A percentile compares a stretch with the other conserved stretches of the same genome.
Evolutionary conservation across 2,113 vertebrate species (phyloP).

Genomic region (Nothoprocta pentlandii): DNA sequence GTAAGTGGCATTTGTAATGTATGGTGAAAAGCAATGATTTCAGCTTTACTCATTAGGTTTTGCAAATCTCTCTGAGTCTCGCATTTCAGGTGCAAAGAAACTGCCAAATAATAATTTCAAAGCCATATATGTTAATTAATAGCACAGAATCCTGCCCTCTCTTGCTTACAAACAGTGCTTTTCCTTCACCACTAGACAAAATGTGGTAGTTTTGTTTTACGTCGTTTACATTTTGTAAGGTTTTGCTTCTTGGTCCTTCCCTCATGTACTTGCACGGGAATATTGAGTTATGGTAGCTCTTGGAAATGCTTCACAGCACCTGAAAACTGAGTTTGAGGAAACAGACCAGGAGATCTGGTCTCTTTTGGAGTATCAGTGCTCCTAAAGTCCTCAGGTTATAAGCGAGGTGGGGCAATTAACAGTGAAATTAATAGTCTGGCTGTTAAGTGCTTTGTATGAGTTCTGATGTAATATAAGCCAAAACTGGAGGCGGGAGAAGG

Average conservation of each 20-base stretch:
- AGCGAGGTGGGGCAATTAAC: not conserved
- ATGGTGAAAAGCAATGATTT: not conserved
- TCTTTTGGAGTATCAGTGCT: not conserved
- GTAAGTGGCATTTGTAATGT: not conserved
- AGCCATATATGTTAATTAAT: not conserved
- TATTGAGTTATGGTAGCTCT: not conserved
- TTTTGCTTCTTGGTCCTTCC: rapidly evolving
- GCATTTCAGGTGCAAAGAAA: not conserved
- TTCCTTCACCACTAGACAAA: not conserved
- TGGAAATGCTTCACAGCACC: not conserved
- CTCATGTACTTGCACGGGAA: not conserved
- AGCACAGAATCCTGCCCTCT: not conserved
- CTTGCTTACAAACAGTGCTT: not conserved
- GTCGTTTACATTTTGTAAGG: not conserved
- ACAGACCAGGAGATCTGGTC: not conserved
- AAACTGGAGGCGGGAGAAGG: not conserved
- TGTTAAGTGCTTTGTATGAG: not conserved
- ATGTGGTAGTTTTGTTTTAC: not conserved
- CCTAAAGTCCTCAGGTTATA: not conserved
- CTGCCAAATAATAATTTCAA: not conserved
- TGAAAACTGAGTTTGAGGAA: not conserved
- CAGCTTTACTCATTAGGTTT: not conserved
- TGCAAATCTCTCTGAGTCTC: not conserved
- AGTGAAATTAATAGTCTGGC: not conserved
- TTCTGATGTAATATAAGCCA: not conserved